Base-by-base conservation (phyloP, 2,797 vertebrate genomes). In the Oreonectes daqikongensis region DNA sequence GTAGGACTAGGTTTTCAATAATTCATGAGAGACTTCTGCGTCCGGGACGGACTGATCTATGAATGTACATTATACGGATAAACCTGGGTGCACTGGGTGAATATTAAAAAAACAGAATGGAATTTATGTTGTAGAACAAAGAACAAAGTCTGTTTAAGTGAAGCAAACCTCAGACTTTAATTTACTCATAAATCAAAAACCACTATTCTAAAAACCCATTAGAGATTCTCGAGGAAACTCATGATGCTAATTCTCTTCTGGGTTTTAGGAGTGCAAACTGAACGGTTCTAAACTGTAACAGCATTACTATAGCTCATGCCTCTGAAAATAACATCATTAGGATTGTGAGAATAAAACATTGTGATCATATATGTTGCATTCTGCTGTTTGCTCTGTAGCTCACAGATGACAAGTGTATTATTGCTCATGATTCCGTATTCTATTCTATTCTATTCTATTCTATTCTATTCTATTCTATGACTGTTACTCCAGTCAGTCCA, bases 171-270 rank as follows among this genome's bases (percentile, higher is more conserved):
- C 15, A 28, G 4, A 59, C 12, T 26, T 30, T 59, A 59, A 28
- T 59, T 59, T 17, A 59, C 55, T 55, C 17, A 32, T 60, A 60
- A 60, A 32, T 60, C 57, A 18, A 18, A 60, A 60, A 60, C 26
- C 6, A 7, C 26, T 32, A 18, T 60, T 60, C 6, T 32, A 32
- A 32, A 59, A 30, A 60, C 57, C 28, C 28, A 32, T 30, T 60
- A 32, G 57, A 60, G 17, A 60, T 30, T 60, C 28, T 32, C 2
- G 2, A 32, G 57, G 28, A 4, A 60, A 30, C 17, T 6, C 24
- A 17, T 15, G 53, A 57, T 57, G 5, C 28, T 60, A 8, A 17
- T 60, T 57, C 57, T 60, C 11, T 24, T 55, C 22, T 55, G 11
- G 24, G 53, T 14, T 26, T 60, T n/a, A 18, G 17, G 26, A 30